These are phyloP conservation scores for Sphenodon punctatus DNA, from an alignment of 2,797 vertebrate species.

Conservation along the genomic window DNA sequence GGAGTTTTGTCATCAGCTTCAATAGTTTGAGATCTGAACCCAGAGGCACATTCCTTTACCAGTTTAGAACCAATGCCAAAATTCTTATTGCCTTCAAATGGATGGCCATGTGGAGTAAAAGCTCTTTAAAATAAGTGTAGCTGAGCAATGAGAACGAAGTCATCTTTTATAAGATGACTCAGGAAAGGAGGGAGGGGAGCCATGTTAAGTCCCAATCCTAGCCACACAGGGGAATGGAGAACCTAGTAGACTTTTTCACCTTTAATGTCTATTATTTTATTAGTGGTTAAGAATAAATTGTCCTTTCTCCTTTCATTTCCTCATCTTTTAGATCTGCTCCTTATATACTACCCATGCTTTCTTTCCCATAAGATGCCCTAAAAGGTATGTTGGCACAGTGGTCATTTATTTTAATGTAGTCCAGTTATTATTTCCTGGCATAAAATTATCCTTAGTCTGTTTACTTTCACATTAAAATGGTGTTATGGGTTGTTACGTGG, in stretches of 20 bases:
- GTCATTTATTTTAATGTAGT: background rate
- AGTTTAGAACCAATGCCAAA: too few species aligned
- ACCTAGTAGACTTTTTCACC: background rate
- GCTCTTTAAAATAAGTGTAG: too few species aligned
- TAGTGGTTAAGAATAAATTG: background rate
- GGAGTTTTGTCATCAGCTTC: too few species aligned
- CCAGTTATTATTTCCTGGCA: background rate
- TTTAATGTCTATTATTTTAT: background rate
- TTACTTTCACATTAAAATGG: rapidly evolving
- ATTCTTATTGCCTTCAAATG: too few species aligned
- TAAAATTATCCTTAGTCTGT: background rate
- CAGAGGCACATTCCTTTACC: too few species aligned
- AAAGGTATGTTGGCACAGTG: background rate
- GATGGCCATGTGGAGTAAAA: too few species aligned
- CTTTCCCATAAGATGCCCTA: background rate
- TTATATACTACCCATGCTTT: background rate
- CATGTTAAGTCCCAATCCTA: background rate
- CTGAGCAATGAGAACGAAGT: too few species aligned
- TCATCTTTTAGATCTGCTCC: too few species aligned
- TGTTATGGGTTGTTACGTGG: background rate
- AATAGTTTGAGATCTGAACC: too few species aligned
- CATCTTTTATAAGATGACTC: too few species aligned
- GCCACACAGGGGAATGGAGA: background rate
- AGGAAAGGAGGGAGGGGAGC: too few species aligned
- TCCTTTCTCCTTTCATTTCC: background rate